Base-by-base conservation (phyloP, 2,888 invertebrate species). In the Molanna angustata region DNA sequence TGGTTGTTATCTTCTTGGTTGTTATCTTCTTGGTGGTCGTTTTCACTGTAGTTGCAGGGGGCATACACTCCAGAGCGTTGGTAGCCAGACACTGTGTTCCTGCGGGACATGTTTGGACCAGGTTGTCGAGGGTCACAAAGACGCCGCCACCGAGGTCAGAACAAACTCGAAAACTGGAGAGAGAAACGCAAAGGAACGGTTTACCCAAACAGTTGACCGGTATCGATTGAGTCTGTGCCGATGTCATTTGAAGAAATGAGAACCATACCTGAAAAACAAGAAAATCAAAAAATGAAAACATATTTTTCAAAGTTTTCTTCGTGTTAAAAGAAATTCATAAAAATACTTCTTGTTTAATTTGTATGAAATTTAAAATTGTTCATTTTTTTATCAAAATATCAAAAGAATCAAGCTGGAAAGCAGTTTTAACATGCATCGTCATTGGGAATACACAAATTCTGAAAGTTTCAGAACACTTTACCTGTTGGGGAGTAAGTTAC, bases 81-180 rank as follows among this genome's bases (percentile, higher is more conserved):
- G 54, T 64, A 46, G 59, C 57, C 20, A 62, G 61, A 56, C 77
- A 77, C 53, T 63, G 65, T 18, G 74, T 74, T 14, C 67, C 63
- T 1, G 64, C 62, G 9, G 75, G 75, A 60, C 76, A 77, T 4
- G 64, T 66, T 60, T 74, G 69, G 3, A 70, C 52, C 57, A 70
- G 69, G 57, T 71, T 67, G 47, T 73, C 75, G 11, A 75, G 66
- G 2, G 76, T 72, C 37, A 64, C 66, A 7, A 73, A 73, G 9
- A 71, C 60, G 35, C 74, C 74, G 27, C 66, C 67, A 17, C 75
- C 76, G 33, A 73, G 63, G 60, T 76, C 74, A 33, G 76, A 74
- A 61, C 79, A 79, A 62, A 76, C 73, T 66, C 72, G 70, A 60
- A 78, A 79, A 64, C 73, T 73, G 45, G 74, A 73, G 50, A 71